Evolutionary conservation across 2,797 vertebrate species (phyloP), one percentile per base, ranked within the genome.

Genomic region (Enteromius fasciolatus): DNA sequence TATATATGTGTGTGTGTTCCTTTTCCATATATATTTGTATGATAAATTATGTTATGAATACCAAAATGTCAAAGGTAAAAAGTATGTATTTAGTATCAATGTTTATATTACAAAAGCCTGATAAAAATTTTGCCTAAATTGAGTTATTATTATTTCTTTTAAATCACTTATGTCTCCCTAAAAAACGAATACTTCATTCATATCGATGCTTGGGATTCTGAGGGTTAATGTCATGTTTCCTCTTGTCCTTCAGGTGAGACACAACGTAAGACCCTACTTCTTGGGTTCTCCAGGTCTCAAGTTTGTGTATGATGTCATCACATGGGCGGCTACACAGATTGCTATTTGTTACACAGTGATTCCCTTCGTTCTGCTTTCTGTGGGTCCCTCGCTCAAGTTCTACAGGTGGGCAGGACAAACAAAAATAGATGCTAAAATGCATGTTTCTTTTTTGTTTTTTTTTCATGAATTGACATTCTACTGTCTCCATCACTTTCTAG

Each of bases 321-420:
- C 97, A 0, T 98, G 97, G 97, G 91, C 92, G 0, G 91, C 92
- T 73, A 98, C 97, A 81, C 97, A 98, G 91, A 87, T 97, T 41
- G 96, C 96, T 86, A 96, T 98, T 89, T 97, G 97, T 90, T 98
- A 98, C 92, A 98, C 97, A 0, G 97, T 98, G 0, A 95, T 97
- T 77, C 97, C 97, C 3, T 98, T 98, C 80, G 95, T 98, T 81
- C 94, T 98, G 89, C 94, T 98, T 41, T 97, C 97, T 39, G 87
- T 98, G 68, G 95, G 94, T 28, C 95, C 97, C 0, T 98, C 97
- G 0, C 83, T 98, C 82, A 94, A 91, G 84, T 98, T 98, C 86
- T 98, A 97, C 94, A 96, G 96, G 97, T 98, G 88, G 93, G 94
- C 67, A 17, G 41, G 31, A 52, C 31, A 63, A 25, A 69, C 25